These are phyloP conservation scores for Cyanoderma ruficeps DNA, from an alignment of 2,113 vertebrate species.

Conservation along the genomic window DNA sequence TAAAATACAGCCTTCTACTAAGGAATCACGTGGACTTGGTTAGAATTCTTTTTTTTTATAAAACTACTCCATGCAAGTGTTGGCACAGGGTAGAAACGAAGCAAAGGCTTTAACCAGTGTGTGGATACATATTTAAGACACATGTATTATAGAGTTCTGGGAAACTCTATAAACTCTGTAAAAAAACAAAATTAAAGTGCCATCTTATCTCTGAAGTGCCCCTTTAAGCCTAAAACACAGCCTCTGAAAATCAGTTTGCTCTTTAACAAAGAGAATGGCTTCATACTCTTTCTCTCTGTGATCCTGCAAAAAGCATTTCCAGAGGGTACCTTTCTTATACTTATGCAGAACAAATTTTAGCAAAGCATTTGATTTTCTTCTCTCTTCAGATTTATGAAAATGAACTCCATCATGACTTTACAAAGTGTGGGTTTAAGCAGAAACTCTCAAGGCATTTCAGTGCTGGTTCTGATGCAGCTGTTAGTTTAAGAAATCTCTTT, in stretches of 20 bases:
- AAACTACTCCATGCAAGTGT: not conserved
- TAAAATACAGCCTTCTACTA: not conserved
- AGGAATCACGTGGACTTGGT: not conserved
- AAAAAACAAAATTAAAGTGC: not conserved
- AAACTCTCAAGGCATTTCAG: constrained; percentile 9
- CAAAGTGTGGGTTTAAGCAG: constrained; percentile 16
- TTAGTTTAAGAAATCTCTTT: constrained; percentile 31
- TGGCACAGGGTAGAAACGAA: not conserved
- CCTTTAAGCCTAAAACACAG: not conserved
- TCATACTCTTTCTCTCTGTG: not conserved
- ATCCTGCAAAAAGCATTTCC: constrained; percentile 10
- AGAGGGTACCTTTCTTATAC: not conserved
- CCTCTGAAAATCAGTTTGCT: not conserved
- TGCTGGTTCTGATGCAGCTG: constrained; percentile 13
- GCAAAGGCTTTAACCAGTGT: not conserved
- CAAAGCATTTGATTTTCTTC: constrained; percentile 9
- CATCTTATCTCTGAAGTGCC: not conserved
- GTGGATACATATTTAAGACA: not conserved
- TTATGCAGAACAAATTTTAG: not conserved
- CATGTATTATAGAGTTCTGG: not conserved
- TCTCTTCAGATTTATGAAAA: not conserved
- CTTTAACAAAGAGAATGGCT: not conserved
- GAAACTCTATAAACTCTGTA: not conserved
- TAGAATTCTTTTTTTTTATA: not conserved
- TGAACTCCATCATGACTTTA: not conserved